Evolutionary conservation across 2,797 vertebrate genomes (phyloP).

Genomic region (Halcyon badia): DNA sequence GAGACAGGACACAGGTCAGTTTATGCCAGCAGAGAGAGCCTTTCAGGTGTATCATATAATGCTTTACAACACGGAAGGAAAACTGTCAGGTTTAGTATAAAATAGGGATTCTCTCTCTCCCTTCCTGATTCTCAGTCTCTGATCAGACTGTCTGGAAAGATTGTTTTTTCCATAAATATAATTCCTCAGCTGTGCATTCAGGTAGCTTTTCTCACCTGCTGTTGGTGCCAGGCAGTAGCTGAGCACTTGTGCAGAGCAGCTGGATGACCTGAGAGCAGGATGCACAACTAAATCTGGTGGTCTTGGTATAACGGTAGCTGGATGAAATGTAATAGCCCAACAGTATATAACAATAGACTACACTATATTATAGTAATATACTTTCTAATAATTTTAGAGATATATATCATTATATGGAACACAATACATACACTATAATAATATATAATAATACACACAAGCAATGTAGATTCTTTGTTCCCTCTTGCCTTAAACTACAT

Average conservation of each 20-base stretch:
- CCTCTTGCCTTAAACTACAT: not conserved
- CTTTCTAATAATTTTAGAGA: not conserved
- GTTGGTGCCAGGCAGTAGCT: not conserved
- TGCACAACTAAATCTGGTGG: not conserved
- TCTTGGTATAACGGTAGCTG: accelerated
- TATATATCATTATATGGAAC: not conserved
- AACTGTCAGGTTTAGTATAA: not conserved
- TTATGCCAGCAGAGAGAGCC: not conserved
- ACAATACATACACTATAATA: not conserved
- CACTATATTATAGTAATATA: not conserved
- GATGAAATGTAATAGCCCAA: not conserved
- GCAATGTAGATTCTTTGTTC: not conserved
- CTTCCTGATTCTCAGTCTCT: not conserved
- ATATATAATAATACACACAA: not conserved
- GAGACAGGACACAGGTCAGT: not conserved
- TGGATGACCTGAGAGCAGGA: not conserved
- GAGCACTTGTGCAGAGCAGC: not conserved
- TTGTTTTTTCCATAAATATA: not conserved
- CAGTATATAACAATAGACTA: not conserved
- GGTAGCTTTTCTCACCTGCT: not conserved
- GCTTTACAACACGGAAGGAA: not conserved
- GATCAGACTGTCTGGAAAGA: not conserved
- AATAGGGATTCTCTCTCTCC: not conserved
- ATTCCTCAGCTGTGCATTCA: not conserved
- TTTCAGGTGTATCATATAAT: not conserved